Conservation (phyloP, 2,888 invertebrate species). For the Mimachlamys varia region DNA sequence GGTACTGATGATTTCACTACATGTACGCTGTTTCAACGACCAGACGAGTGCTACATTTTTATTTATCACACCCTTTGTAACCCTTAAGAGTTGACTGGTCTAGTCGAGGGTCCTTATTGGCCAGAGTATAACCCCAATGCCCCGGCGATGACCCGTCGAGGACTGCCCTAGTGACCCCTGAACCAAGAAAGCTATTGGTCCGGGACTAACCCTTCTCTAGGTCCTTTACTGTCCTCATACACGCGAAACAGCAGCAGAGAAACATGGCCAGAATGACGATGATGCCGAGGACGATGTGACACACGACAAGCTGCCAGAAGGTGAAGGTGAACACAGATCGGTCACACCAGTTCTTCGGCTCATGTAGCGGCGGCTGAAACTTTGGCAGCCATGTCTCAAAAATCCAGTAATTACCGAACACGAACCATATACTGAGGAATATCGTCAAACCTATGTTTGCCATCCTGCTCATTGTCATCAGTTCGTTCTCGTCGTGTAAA, state of each 20-base stretch:
- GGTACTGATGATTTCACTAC: no score
- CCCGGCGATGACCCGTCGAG: background rate
- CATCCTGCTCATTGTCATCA: constrained; percentile 82
- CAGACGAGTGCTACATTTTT: no score
- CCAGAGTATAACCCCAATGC: background rate
- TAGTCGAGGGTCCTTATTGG: background rate
- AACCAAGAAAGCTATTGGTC: background rate
- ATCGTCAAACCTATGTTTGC: constrained; percentile 87
- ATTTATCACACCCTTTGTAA: no score
- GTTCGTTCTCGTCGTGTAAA: constrained; percentile 49
- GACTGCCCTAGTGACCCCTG: background rate
- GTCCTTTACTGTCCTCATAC: constrained; percentile 45
- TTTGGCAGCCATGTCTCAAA: constrained; percentile 90
- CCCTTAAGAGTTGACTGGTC: background rate
- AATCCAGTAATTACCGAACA: constrained; percentile 91
- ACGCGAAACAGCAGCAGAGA: constrained; percentile 49
- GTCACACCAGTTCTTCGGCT: constrained; percentile 91
- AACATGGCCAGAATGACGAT: constrained; percentile 33
- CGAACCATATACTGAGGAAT: constrained; percentile 90
- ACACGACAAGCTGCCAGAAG: constrained; percentile 88
- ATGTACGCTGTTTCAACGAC: no score
- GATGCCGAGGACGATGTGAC: constrained; percentile 85
- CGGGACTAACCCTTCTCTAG: constrained; percentile 45
- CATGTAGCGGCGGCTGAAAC: constrained; percentile 88
- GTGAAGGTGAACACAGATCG: constrained; percentile 90